Evolutionary conservation across 2,797 vertebrate genomes (phyloP).

Genomic region (Coluber constrictor): DNA sequence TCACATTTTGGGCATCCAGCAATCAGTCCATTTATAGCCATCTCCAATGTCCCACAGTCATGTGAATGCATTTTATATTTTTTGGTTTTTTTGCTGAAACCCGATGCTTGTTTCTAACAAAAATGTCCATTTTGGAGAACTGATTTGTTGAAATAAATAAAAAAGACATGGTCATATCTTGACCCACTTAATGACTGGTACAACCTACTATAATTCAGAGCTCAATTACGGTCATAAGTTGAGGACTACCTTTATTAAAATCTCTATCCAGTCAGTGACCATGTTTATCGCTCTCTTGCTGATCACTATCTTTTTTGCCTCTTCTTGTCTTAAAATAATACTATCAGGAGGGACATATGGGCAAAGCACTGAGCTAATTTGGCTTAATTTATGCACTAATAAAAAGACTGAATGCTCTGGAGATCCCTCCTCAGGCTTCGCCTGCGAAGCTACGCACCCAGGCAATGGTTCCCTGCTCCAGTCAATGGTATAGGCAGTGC

Average conservation of each 20-base stretch:
- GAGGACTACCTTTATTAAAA: not conserved
- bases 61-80: not conserved
- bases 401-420: not conserved
- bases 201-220: not conserved
- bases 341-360: not conserved
- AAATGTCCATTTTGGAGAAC: not conserved
- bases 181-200: not conserved
- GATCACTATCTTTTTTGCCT: not conserved
- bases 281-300: not conserved
- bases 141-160: not conserved
- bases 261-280: not conserved
- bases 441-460: conserved; percentile 73
- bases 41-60: not conserved
- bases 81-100: not conserved
- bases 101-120: not conserved
- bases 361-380: not conserved
- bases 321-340: not conserved
- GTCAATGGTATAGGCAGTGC: conserved; percentile 90
- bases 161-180: not conserved
- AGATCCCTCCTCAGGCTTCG: not conserved
- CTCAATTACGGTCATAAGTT: not conserved
- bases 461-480: conserved; percentile 89
- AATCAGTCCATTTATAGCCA: not conserved
- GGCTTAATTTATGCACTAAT: not conserved
- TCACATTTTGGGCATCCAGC: not conserved